A percentile compares a stretch with the other conserved stretches of the same genome.
Evolutionary conservation across 2,888 invertebrate species (phyloP).

Genomic region (Epirrhoe tristata): DNA sequence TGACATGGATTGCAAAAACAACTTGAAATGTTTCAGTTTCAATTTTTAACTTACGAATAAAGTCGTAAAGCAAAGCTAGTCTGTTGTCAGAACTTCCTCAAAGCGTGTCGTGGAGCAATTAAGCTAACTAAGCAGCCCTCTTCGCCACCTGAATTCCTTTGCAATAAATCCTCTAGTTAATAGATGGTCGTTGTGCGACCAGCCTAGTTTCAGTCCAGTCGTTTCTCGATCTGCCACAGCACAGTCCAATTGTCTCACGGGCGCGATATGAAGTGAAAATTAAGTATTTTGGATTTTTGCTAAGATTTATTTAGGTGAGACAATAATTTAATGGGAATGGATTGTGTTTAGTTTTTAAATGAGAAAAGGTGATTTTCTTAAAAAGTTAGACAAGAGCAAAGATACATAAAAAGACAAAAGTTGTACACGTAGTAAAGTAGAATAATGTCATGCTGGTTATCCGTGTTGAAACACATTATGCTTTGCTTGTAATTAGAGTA

Average conservation of each 20-base stretch:
- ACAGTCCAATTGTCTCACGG: conserved; percentile 59
- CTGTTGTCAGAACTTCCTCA: conserved; percentile 18
- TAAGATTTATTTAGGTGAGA: conserved; percentile 3
- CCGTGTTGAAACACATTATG: conserved; percentile 1
- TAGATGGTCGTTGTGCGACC: conserved; percentile 51
- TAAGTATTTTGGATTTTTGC: background rate
- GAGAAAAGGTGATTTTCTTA: background rate
- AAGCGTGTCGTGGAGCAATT: conserved; percentile 35
- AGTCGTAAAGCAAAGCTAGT: background rate
- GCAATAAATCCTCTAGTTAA: conserved; percentile 33
- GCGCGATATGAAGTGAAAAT: conserved; percentile 48
- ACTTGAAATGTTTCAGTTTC: too few relatives aligned
- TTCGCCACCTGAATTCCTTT: conserved; percentile 31
- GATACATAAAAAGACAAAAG: background rate
- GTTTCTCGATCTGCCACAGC: conserved; percentile 50
- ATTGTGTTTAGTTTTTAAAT: background rate
- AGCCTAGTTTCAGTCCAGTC: conserved; percentile 57
- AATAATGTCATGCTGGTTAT: background rate
- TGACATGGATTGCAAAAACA: too few relatives aligned
- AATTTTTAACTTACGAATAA: background rate
- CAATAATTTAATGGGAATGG: background rate
- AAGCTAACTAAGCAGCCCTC: conserved; percentile 30
- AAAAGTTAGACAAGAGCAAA: background rate
- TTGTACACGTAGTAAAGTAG: background rate
- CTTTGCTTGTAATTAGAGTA: conserved; percentile 13